Evolutionary conservation across 2,888 invertebrate species (phyloP).

Genomic region (Agrilus biguttatus): DNA sequence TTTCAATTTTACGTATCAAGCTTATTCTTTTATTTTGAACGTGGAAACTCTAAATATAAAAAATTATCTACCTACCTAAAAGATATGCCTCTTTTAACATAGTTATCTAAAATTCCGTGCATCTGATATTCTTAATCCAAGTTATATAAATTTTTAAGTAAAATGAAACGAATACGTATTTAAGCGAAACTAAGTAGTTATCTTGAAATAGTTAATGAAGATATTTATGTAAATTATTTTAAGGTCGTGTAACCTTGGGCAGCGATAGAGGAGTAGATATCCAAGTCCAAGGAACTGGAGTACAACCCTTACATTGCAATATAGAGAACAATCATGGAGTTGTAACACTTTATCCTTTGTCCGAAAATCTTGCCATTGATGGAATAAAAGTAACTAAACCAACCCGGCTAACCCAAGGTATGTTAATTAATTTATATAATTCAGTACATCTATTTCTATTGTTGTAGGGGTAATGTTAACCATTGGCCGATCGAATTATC

Average conservation of each 20-base stretch:
- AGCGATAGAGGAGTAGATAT: conserved; percentile 71
- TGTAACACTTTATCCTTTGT: conserved; percentile 66
- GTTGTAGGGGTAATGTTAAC: conserved; percentile 76
- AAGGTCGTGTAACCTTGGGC: conserved; percentile 73
- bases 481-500: conserved; percentile 79
- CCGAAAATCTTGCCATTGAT: conserved; percentile 46
- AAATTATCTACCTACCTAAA: no score
- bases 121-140: no score
- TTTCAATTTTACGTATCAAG: no score
- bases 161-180: no score
- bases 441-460: no score
- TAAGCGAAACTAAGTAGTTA: no score
- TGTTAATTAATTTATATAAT: conserved; percentile 9
- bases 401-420: conserved; percentile 70
- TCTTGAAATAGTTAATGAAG: no score
- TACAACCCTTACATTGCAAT: conserved; percentile 71
- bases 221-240: conserved; percentile 16
- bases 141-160: no score
- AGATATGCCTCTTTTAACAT: no score
- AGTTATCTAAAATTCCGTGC: no score
- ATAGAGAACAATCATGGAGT: conserved; percentile 75
- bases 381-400: conserved; percentile 56
- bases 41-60: no score
- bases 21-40: no score
- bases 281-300: conserved; percentile 71